Evolutionary conservation across 2,888 invertebrate genomes (phyloP).

Genomic region (Terebella lapidaria): DNA sequence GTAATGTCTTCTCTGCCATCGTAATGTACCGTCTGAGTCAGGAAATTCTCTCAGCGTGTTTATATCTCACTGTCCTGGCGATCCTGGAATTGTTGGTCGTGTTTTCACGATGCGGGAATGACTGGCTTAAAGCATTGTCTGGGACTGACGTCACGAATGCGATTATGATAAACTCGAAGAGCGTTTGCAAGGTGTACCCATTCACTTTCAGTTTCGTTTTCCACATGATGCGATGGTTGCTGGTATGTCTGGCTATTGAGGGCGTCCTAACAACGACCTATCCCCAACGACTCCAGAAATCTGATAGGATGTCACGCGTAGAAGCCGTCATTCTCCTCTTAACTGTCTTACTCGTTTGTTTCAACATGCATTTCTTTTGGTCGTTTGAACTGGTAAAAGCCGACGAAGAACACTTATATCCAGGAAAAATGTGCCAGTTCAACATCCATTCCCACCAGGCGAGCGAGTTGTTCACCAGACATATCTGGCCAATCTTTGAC

Average conservation of each 20-base stretch:
- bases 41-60: slow-evolving; percentile 40
- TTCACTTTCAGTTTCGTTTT: slow-evolving; percentile 38
- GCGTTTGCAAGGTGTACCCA: slow-evolving; percentile 44
- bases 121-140: slow-evolving; percentile 32
- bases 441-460: slow-evolving; percentile 17
- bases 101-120: slow-evolving; percentile 42
- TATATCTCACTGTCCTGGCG: slow-evolving; percentile 38
- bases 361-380: slow-evolving; percentile 51
- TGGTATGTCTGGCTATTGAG: slow-evolving; percentile 40
- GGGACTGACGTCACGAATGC: slow-evolving; percentile 13
- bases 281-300: background rate
- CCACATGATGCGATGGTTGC: slow-evolving; percentile 42
- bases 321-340: slow-evolving; percentile 41
- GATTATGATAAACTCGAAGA: slow-evolving; percentile 37
- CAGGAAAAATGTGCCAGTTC: slow-evolving; percentile 20
- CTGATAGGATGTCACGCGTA: slow-evolving; percentile 39
- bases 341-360: slow-evolving; percentile 40
- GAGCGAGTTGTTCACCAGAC: slow-evolving; percentile 29
- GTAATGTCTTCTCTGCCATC: slow-evolving; percentile 30
- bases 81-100: slow-evolving; percentile 39
- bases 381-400: slow-evolving; percentile 41
- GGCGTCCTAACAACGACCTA: slow-evolving; percentile 33
- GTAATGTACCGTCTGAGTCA: slow-evolving; percentile 32
- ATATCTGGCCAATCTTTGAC: slow-evolving; percentile 39
- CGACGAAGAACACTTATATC: no score